phyloP scores from a whole-genome alignment of 2,113 vertebrate genomes.

The Labeo rohita region DNA sequence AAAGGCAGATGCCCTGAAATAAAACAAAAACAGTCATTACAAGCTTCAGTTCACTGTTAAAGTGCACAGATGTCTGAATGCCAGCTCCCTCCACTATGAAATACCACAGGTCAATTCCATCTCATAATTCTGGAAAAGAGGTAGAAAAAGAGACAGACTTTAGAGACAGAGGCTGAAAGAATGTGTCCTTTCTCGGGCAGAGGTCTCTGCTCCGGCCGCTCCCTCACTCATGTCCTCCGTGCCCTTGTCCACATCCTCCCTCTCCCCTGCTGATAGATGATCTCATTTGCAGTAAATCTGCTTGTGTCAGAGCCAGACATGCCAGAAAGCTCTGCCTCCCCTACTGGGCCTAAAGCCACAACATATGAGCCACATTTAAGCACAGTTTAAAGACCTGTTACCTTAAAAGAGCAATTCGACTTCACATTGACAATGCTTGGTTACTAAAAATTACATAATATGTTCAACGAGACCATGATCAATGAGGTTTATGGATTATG shows the following conservation, averaged over 20 bases:
- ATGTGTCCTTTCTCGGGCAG: conserved; percentile 28
- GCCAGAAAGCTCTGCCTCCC: neutral
- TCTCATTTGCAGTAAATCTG: conserved; percentile 67
- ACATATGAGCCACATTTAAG: conserved; percentile 6
- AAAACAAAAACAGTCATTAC: neutral
- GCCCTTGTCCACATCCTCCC: conserved; percentile 54
- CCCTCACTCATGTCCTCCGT: conserved; percentile 42
- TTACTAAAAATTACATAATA: neutral
- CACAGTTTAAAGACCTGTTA: neutral
- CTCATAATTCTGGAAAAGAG: neutral
- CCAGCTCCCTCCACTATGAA: neutral
- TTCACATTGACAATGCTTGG: neutral
- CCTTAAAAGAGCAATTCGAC: neutral
- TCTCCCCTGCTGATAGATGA: conserved; percentile 71
- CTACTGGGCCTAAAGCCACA: conserved; percentile 27
- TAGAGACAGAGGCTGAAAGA: conserved; percentile 39
- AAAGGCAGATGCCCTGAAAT: neutral
- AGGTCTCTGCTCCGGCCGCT: conserved; percentile 42
- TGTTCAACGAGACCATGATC: neutral
- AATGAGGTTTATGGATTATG: neutral
- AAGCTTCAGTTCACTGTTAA: neutral
- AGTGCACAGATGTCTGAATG: neutral
- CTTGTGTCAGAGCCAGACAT: conserved; percentile 43
- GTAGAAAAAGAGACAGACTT: neutral
- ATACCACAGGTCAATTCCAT: neutral